Conservation (phyloP, 1,140 invertebrate genomes). For the Meteorus sp. region DNA sequence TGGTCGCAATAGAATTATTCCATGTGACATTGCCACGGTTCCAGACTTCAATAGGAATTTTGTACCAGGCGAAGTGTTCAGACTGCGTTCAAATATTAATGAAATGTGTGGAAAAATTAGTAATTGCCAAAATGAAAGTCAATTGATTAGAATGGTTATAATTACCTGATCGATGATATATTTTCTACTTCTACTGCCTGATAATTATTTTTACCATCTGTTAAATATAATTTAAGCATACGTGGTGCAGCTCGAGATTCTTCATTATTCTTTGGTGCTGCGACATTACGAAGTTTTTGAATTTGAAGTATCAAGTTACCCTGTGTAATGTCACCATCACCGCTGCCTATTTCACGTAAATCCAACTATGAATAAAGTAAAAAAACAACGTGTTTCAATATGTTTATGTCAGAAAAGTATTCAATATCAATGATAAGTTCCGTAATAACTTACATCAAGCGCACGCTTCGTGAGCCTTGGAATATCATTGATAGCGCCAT, state of each 20-base stretch:
- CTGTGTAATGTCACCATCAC: conserved; percentile 64
- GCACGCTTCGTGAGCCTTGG: conserved; percentile 68
- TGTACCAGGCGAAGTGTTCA: conserved; percentile 55
- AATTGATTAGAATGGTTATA: too few species aligned
- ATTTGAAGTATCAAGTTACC: conserved; percentile 83
- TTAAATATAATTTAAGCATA: conserved; percentile 80
- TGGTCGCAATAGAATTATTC: conserved; percentile 72
- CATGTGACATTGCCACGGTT: conserved; percentile 62
- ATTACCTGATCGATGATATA: conserved; percentile 67
- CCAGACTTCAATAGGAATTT: conserved; percentile 53
- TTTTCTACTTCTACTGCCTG: conserved; percentile 75
- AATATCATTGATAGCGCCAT: conserved; percentile 65
- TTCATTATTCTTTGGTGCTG: conserved; percentile 88
- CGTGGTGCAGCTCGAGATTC: conserved; percentile 79
- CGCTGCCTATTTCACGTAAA: conserved; percentile 74
- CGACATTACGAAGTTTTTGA: conserved; percentile 82
- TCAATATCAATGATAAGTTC: conserved; percentile 11
- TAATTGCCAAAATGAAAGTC: too few species aligned
- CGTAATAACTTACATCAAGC: conserved; percentile 69
- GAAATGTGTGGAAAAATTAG: too few species aligned
- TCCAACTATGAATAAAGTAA: conserved; percentile 67
- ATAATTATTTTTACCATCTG: conserved; percentile 79
- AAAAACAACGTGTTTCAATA: too few species aligned
- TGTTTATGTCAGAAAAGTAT: conserved; percentile 10
- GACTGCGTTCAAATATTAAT: conserved; percentile 43